phyloP scores from a whole-genome alignment of 2,113 vertebrate genomes.

The Todiramphus saurophagus region DNA sequence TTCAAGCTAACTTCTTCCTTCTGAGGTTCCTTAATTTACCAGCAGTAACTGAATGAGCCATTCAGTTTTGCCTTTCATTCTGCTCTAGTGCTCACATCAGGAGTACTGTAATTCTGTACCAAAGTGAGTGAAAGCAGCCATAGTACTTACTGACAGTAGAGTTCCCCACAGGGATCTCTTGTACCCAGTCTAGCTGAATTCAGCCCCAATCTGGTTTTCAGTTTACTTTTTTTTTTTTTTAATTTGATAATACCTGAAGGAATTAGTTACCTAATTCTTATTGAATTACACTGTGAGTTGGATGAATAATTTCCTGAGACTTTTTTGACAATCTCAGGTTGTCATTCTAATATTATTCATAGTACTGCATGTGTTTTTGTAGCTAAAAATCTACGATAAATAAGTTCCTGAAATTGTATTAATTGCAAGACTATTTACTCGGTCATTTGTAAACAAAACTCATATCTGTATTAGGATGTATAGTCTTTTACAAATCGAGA shows the following conservation, averaged over 20 bases:
- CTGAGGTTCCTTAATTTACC: neutral
- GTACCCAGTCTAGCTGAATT: neutral
- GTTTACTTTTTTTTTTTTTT: neutral
- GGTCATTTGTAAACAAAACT: conserved; percentile 4
- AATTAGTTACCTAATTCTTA: conserved; percentile 26
- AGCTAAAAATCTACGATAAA: neutral
- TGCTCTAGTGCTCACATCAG: neutral
- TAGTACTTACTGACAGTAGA: neutral
- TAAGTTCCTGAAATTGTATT: neutral
- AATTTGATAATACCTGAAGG: conserved; percentile 17
- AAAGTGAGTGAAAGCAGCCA: neutral
- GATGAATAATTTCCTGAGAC: conserved; percentile 23
- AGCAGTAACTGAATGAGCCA: neutral
- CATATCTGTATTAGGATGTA: neutral
- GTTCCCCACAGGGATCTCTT: neutral
- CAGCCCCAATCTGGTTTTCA: neutral
- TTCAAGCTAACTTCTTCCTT: neutral
- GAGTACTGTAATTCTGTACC: neutral
- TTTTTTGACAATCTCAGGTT: conserved; percentile 15
- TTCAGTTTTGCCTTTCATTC: neutral
- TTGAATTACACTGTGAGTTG: conserved; percentile 6
- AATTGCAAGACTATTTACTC: conserved; percentile 22
- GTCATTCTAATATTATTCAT: conserved; percentile 24
- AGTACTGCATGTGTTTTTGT: neutral
- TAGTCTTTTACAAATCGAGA: neutral